Conservation (phyloP, 1,140 invertebrate genomes). For the Coboldia fuscipes region DNA sequence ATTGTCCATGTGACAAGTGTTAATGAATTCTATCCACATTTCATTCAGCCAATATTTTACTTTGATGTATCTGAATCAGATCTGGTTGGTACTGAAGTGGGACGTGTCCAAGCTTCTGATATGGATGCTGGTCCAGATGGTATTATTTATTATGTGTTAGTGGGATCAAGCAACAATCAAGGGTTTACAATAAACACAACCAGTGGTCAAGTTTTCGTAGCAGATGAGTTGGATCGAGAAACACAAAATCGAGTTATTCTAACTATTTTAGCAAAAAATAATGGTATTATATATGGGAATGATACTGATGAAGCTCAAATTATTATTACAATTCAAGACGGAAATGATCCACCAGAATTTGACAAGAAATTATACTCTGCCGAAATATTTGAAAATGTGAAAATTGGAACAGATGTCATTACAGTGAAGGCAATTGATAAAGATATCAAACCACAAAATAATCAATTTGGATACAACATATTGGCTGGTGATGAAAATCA, state of each 20-base stretch:
- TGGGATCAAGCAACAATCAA: conserved; percentile 79
- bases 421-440: conserved; percentile 75
- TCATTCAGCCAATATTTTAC: conserved; percentile 76
- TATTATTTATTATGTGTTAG: conserved; percentile 74
- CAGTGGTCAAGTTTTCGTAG: conserved; percentile 65
- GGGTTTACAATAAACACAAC: conserved; percentile 74
- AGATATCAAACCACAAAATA: conserved; percentile 76
- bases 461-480: conserved; percentile 81
- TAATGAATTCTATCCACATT: conserved; percentile 84
- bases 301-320: conserved; percentile 90
- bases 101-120: conserved; percentile 72
- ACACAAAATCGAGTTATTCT: conserved; percentile 75
- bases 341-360: conserved; percentile 89
- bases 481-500: conserved; percentile 62
- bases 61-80: conserved; percentile 89
- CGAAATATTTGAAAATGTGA: conserved; percentile 53
- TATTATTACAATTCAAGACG: conserved; percentile 81
- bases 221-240: conserved; percentile 66
- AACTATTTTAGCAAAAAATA: conserved; percentile 86
- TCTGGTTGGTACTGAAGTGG: conserved; percentile 64
- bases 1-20: conserved; percentile 64
- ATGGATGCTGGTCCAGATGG: conserved; percentile 83
- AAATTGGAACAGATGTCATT: conserved; percentile 45
- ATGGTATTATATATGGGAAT: conserved; percentile 76
- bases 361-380: conserved; percentile 49